These are phyloP conservation scores for Oopsacas minuta DNA, from an alignment of 37 sponge, comb jelly and placozoan genomes.

Conservation along the genomic window DNA sequence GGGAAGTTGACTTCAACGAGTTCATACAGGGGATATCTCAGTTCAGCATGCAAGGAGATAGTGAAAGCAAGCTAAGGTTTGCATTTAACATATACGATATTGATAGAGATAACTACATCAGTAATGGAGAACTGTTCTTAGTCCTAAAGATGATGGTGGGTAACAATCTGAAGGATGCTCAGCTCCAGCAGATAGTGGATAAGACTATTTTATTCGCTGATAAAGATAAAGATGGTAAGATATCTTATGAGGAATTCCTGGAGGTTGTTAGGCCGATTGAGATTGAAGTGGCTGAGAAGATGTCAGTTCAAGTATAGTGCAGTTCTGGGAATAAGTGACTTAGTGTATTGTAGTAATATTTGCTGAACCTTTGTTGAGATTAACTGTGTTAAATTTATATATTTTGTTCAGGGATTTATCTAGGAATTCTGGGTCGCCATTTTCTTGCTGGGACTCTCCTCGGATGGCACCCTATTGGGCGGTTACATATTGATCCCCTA, in stretches of 20 bases:
- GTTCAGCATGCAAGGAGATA: constrained; percentile 87
- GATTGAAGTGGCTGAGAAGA: constrained; percentile 16
- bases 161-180: constrained; percentile 89
- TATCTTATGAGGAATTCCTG: constrained; percentile 89
- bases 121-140: constrained; percentile 93
- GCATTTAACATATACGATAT: constrained; percentile 97
- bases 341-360: too few relatives aligned
- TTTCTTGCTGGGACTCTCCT: too few relatives aligned
- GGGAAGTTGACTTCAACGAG: constrained; percentile 96
- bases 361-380: too few relatives aligned
- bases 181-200: constrained; percentile 98
- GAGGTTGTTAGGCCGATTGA: constrained; percentile 35
- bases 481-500: too few relatives aligned
- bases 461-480: too few relatives aligned
- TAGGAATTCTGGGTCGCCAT: too few relatives aligned
- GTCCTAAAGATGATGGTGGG: constrained; percentile 99
- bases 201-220: constrained; percentile 98
- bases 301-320: constrained; percentile 8
- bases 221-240: constrained; percentile 95
- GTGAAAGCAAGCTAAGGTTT: constrained; percentile 82
- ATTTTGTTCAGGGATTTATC: too few relatives aligned
- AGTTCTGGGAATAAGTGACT: too few relatives aligned
- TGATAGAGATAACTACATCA: constrained; percentile 95
- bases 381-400: too few relatives aligned
- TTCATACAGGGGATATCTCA: constrained; percentile 91